Evolutionary conservation across 2,888 invertebrate genomes (phyloP).

Genomic region (Carterocephalus palaemon): DNA sequence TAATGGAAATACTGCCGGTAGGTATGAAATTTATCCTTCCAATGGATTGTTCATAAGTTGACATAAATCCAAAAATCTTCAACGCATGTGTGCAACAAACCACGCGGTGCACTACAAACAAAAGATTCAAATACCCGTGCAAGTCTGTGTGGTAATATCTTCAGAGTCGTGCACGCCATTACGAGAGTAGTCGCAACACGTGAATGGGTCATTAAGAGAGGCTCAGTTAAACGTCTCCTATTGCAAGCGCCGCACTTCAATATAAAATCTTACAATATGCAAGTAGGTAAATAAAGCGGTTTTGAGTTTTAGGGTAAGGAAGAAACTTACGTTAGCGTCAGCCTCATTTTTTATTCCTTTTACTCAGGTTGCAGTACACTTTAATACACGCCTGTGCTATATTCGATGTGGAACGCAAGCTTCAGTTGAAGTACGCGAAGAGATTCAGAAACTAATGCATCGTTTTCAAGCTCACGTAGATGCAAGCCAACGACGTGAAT

Average conservation of each 20-base stretch:
- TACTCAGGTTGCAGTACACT: neutral
- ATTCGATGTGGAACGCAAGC: too few relatives aligned
- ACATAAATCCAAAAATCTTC: too few relatives aligned
- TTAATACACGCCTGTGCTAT: too few relatives aligned
- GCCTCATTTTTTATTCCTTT: neutral
- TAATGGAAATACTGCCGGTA: too few relatives aligned
- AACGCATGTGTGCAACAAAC: too few relatives aligned
- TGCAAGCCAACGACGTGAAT: slow-evolving; percentile 3
- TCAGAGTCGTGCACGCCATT: slow-evolving; percentile 50
- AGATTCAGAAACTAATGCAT: neutral
- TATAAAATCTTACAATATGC: slow-evolving; percentile 13
- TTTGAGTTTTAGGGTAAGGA: neutral
- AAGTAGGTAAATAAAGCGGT: slow-evolving; percentile 8
- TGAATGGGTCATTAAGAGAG: slow-evolving; percentile 64
- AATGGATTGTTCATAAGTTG: too few relatives aligned
- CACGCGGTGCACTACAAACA: slow-evolving; percentile 1
- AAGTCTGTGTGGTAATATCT: slow-evolving; percentile 9
- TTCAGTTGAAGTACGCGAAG: too few relatives aligned
- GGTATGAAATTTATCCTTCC: too few relatives aligned
- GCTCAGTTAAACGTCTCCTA: slow-evolving; percentile 50
- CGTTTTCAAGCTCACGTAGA: slow-evolving; percentile 2
- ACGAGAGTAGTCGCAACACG: slow-evolving; percentile 40
- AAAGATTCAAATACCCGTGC: slow-evolving; percentile 8
- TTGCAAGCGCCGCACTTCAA: slow-evolving; percentile 34
- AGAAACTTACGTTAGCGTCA: too few relatives aligned